phyloP scores from a whole-genome alignment of 2,797 vertebrate species.

The Manis javanica region DNA sequence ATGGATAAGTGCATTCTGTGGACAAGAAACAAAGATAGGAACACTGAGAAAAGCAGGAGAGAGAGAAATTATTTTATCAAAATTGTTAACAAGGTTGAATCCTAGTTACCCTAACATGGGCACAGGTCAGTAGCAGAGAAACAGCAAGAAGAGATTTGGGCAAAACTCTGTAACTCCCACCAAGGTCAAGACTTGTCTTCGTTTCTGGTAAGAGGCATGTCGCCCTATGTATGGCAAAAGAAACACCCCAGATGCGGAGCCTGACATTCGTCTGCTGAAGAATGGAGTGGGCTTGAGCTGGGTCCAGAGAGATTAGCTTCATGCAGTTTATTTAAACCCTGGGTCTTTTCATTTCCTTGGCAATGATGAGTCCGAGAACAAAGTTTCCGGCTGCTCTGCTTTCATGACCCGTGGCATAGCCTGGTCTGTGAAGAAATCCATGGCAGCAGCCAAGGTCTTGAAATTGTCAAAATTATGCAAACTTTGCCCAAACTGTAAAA shows the following conservation, averaged over 20 bases:
- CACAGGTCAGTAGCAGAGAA: not conserved
- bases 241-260: not conserved
- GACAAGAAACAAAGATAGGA: not conserved
- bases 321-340: not conserved
- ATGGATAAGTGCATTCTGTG: not conserved
- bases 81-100: not conserved
- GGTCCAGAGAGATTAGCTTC: not conserved
- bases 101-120: not conserved
- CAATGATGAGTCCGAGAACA: not conserved
- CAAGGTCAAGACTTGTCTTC: not conserved
- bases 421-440: constrained; percentile 4
- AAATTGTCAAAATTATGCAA: constrained; percentile 33
- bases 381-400: not conserved
- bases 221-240: not conserved
- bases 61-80: not conserved
- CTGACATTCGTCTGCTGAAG: not conserved
- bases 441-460: not conserved
- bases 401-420: not conserved
- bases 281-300: not conserved
- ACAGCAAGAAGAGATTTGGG: not conserved
- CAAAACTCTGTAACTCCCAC: not conserved
- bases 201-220: not conserved
- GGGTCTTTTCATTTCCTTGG: not conserved
- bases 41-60: not conserved
- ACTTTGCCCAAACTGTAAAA: not conserved